Evolutionary conservation across 2,888 invertebrate genomes (phyloP), one percentile per base, ranked within the genome.

Genomic region (Coenonympha glycerion): DNA sequence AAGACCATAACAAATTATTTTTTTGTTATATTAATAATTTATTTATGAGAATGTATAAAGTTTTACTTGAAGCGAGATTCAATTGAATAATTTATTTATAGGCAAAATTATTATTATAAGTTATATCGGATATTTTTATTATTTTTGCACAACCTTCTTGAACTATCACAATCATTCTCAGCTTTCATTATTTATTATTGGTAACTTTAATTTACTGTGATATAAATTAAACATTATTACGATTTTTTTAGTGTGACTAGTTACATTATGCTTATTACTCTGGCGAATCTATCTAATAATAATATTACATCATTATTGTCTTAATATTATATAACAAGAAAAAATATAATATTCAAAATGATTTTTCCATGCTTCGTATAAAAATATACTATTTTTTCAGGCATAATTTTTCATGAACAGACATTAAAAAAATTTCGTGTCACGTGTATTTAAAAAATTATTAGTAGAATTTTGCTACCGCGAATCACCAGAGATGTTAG

Each of bases 1-100:
- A 51, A 52, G 49, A 57, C 13, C 37, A 47, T 51, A 22, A 9
- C n/a, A 6, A 21, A 9, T 11, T 22, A 19, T 8, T 3, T 6
- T 4, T 13, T 8, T 9, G 1, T 21, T 37, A 37, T 37, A 13
- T 8, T 3, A 13, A 13, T 3, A 13, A 13, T 36, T 19, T 36
- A 19, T 22, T n/a, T n/a, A 8, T 22, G 6, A 15, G 3, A 24
- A 37, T n/a, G n/a, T n/a, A n/a, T n/a, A 39, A 24, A 24, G 13
- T 39, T 24, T 36, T 19, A 19, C 24, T 24, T 24, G 24, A 9
- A 24, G 22, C 9, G 39, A 39, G 39, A 39, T 39, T 39, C 39
- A 24, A 39, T 18, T 21, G 15, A 19, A 22, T 8, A 22, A 21
- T 39, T 22, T 2, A 24, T 6, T 21, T 19, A 22, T 1, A 1